A percentile compares a stretch with the other conserved stretches of the same genome.
Evolutionary conservation across 1,140 invertebrate species (phyloP).

Genomic region (Cotesia chilonis): DNA sequence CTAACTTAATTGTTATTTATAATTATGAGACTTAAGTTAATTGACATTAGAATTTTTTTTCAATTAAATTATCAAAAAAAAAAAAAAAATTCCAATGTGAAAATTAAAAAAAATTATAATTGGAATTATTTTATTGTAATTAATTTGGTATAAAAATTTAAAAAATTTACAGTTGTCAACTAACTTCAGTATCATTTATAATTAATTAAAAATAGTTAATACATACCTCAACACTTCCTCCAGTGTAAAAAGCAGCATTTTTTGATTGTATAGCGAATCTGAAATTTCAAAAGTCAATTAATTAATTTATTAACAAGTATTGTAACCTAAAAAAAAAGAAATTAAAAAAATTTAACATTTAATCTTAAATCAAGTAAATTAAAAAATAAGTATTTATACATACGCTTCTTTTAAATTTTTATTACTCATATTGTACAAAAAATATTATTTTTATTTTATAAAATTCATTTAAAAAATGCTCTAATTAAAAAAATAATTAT

Average conservation of each 20-base stretch:
- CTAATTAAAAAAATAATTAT: no score
- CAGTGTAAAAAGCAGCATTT: slow-evolving; percentile 85
- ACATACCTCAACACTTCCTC: slow-evolving; percentile 77
- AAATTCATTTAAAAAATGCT: neutral
- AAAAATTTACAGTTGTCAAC: no score
- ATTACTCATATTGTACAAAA: neutral
- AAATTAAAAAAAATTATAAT: no score
- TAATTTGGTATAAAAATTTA: no score
- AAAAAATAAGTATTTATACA: slow-evolving; percentile 3
- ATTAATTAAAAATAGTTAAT: neutral
- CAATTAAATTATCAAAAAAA: no score
- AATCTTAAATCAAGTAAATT: neutral
- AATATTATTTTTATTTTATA: neutral
- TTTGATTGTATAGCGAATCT: slow-evolving; percentile 82
- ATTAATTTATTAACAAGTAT: slow-evolving; percentile 3
- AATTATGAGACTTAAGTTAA: no score
- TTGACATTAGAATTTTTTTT: no score
- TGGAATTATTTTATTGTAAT: no score
- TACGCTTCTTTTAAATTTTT: slow-evolving; percentile 22
- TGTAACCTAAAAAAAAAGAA: neutral
- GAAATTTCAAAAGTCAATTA: slow-evolving; percentile 47
- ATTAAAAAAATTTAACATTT: neutral
- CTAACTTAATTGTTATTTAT: no score
- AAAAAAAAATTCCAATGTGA: no score
- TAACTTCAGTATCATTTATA: no score